phyloP scores from a whole-genome alignment of 2,113 vertebrate genomes.

The Ascaphus truei region DNA sequence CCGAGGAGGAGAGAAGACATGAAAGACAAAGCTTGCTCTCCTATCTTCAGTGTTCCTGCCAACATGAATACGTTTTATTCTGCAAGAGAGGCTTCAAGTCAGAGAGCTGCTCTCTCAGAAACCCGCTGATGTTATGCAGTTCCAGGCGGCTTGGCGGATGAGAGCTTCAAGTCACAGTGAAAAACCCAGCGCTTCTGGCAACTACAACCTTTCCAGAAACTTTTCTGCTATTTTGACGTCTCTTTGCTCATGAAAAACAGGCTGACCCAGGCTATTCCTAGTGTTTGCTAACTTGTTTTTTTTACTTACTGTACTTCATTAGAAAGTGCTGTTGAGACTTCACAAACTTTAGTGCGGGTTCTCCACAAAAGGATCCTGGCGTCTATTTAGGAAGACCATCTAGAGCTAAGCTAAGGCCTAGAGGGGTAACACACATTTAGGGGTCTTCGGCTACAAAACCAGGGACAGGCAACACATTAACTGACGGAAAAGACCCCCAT shows the following conservation, averaged over 20 bases:
- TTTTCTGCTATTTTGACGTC: conserved; percentile 20
- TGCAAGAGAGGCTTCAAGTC: conserved; percentile 36
- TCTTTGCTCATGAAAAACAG: conserved; percentile 14
- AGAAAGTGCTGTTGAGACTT: neutral
- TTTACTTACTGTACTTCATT: neutral
- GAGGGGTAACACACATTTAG: no score
- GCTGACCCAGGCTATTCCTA: conserved; percentile 8
- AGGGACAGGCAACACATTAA: no score
- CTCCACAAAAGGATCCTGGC: no score
- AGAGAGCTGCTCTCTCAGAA: conserved; percentile 35
- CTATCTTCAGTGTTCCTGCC: conserved; percentile 34
- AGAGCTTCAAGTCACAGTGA: conserved; percentile 28
- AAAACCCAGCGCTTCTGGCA: conserved; percentile 17
- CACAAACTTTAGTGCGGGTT: neutral
- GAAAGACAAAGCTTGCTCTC: conserved; percentile 37
- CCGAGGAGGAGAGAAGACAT: conserved; percentile 34
- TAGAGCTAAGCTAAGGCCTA: no score
- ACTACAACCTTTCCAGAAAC: conserved; percentile 20
- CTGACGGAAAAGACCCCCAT: no score
- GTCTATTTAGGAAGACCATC: no score
- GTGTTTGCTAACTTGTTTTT: neutral
- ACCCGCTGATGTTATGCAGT: conserved; percentile 34
- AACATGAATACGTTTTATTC: conserved; percentile 37
- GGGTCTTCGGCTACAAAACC: no score
- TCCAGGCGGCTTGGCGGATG: conserved; percentile 18